phyloP scores from a whole-genome alignment of 2,797 vertebrate genomes.

The Emys orbicularis region DNA sequence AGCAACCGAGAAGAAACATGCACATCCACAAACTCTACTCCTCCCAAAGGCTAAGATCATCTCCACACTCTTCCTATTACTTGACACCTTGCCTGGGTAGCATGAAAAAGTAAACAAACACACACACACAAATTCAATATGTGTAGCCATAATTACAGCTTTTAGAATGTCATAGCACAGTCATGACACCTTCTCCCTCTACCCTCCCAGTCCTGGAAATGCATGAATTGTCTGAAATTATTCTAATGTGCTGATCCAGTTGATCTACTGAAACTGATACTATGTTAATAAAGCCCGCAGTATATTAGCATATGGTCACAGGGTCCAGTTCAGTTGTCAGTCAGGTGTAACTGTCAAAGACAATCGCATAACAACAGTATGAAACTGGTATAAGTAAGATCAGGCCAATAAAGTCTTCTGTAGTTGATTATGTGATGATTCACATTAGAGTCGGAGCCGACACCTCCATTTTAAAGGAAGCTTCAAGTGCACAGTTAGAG shows the following conservation, averaged over 20 bases:
- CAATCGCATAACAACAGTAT: not conserved
- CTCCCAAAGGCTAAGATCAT: not conserved
- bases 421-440: not conserved
- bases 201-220: not conserved
- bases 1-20: not conserved
- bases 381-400: not conserved
- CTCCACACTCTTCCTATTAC: not conserved
- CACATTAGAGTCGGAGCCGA: not conserved
- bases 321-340: not conserved
- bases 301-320: not conserved
- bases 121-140: not conserved
- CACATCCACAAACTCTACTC: rapidly evolving
- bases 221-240: constrained; percentile 32
- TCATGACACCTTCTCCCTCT: not conserved
- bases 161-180: not conserved
- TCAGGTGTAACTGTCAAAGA: not conserved
- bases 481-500: not conserved
- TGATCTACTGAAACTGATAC: not conserved
- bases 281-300: not conserved
- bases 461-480: constrained; percentile 5
- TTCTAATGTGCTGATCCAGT: constrained; percentile 19
- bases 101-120: not conserved
- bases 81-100: not conserved
- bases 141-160: not conserved
- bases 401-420: not conserved